These are phyloP conservation scores for Delia radicum DNA, from an alignment of 1,140 invertebrate species.

Conservation along the genomic window DNA sequence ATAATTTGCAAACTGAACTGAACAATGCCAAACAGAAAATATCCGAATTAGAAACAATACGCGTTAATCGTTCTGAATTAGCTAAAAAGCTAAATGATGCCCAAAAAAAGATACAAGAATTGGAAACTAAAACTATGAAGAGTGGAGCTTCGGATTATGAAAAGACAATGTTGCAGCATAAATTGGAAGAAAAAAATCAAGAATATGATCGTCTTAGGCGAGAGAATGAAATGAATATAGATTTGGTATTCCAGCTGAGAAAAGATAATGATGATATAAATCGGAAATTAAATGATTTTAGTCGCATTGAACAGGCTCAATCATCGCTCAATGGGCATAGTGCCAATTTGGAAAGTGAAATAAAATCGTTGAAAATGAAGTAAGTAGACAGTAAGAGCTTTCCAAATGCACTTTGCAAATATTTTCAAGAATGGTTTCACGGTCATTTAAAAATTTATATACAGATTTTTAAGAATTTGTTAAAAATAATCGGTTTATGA, in stretches of 20 bases:
- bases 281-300: conserved; percentile 81
- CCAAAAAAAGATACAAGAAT: conserved; percentile 62
- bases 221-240: conserved; percentile 69
- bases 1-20: conserved; percentile 61
- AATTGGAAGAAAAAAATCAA: conserved; percentile 71
- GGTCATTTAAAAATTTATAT: too few relatives aligned
- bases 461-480: too few relatives aligned
- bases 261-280: conserved; percentile 78
- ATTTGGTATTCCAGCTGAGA: conserved; percentile 69
- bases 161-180: conserved; percentile 65
- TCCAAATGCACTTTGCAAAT: too few relatives aligned
- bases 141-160: conserved; percentile 63
- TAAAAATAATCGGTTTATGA: too few relatives aligned
- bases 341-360: conserved; percentile 71
- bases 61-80: conserved; percentile 48
- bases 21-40: conserved; percentile 43
- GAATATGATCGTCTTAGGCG: conserved; percentile 73
- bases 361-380: conserved; percentile 69
- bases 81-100: conserved; percentile 69
- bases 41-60: conserved; percentile 44
- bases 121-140: conserved; percentile 44
- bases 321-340: conserved; percentile 74
- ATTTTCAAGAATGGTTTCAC: too few relatives aligned
- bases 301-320: conserved; percentile 80
- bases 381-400: too few relatives aligned